Conservation (phyloP, 2,797 vertebrate genomes). For the Pipistrellus nathusii region DNA sequence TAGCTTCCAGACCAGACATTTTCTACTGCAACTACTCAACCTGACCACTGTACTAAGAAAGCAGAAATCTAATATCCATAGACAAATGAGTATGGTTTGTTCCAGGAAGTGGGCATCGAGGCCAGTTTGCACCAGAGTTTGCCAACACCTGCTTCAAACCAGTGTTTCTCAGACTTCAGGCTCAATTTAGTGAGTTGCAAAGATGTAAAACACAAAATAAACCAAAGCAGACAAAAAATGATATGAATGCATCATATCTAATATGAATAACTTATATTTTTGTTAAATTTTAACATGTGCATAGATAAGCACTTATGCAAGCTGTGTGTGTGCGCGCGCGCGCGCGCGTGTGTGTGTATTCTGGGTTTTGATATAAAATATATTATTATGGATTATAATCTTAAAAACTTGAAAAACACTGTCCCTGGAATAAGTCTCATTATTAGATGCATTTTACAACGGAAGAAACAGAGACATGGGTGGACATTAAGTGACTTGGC, state of each 20-base stretch:
- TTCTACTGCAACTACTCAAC: neutral
- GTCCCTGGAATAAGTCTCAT: neutral
- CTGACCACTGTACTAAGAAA: neutral
- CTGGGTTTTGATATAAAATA: neutral
- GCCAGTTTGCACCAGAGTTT: neutral
- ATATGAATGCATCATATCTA: neutral
- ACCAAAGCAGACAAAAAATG: conserved; percentile 11
- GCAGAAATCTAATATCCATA: neutral
- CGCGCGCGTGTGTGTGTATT: neutral
- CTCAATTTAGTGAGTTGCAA: neutral
- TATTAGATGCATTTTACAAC: neutral
- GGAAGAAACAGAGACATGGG: neutral
- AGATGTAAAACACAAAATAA: neutral
- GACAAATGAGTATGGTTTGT: neutral
- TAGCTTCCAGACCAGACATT: neutral
- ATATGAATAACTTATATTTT: neutral
- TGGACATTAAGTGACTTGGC: neutral
- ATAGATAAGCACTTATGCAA: neutral
- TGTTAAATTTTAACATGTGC: neutral
- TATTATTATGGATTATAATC: neutral
- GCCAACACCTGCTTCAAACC: neutral
- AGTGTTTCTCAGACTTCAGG: neutral
- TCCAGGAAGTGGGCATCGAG: neutral
- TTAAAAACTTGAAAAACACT: conserved; percentile 27
- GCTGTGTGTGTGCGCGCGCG: rapidly evolving